phyloP scores from a whole-genome alignment of 1,140 invertebrate species.

The Ladona fulva region DNA sequence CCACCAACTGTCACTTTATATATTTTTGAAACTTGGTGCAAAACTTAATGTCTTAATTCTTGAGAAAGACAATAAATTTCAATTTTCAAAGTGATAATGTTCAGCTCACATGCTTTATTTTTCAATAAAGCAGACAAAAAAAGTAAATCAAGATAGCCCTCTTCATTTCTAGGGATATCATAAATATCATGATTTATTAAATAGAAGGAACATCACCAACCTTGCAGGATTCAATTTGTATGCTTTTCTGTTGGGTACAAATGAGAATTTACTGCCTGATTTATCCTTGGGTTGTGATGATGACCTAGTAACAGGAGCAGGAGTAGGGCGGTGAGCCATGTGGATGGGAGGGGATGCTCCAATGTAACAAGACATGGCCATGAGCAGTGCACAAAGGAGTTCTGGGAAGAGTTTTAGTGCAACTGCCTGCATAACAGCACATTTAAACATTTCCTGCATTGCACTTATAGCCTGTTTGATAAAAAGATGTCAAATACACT shows the following conservation, averaged over 20 bases:
- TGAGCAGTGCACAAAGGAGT: slow-evolving; percentile 51
- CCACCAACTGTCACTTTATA: too few species aligned
- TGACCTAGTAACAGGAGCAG: not conserved
- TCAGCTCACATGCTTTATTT: too few species aligned
- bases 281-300: slow-evolving; percentile 34
- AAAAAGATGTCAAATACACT: too few species aligned
- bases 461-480: slow-evolving; percentile 43
- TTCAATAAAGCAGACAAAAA: too few species aligned
- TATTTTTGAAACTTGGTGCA: too few species aligned
- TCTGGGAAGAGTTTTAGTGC: slow-evolving; percentile 46
- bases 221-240: slow-evolving; percentile 54
- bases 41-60: too few species aligned
- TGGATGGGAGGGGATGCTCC: slow-evolving; percentile 48
- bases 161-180: too few species aligned
- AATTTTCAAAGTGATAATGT: too few species aligned
- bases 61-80: too few species aligned
- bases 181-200: too few species aligned
- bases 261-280: slow-evolving; percentile 50
- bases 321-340: not conserved
- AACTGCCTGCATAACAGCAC: slow-evolving; percentile 40
- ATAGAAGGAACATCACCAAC: slow-evolving; percentile 11
- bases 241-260: slow-evolving; percentile 51
- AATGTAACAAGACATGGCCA: slow-evolving; percentile 52
- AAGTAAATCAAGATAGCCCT: too few species aligned
- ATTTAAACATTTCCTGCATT: slow-evolving; percentile 48